These are phyloP conservation scores for Enteromius argenteus DNA, from an alignment of 2,797 vertebrate genomes.

Conservation along the genomic window DNA sequence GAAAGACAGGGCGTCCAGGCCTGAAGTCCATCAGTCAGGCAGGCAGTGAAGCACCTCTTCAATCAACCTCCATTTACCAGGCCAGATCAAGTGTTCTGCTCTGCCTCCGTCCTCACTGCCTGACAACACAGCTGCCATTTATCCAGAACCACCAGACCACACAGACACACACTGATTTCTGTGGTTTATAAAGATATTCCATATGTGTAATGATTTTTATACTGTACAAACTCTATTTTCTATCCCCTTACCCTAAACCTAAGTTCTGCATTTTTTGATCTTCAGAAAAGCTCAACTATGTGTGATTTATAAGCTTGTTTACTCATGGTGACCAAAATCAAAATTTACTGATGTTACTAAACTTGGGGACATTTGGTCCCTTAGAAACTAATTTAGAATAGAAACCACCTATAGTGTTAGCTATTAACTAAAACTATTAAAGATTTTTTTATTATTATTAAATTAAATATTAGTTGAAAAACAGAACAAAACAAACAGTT, in stretches of 20 bases:
- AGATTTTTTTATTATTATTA: too few relatives aligned
- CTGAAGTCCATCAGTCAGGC: slow-evolving; percentile 70
- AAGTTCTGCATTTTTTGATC: not conserved
- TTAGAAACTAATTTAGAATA: not conserved
- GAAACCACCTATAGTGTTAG: not conserved
- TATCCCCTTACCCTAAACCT: not conserved
- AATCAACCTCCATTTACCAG: slow-evolving; percentile 71
- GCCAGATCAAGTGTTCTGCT: slow-evolving; percentile 64
- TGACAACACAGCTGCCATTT: slow-evolving; percentile 67
- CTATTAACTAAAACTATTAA: not conserved
- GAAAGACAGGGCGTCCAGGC: slow-evolving; percentile 55
- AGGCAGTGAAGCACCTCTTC: slow-evolving; percentile 71
- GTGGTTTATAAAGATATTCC: not conserved
- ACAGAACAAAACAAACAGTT: too few relatives aligned
- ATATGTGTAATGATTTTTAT: not conserved
- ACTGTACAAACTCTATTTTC: not conserved
- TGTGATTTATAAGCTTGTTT: not conserved
- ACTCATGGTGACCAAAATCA: not conserved
- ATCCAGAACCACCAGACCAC: slow-evolving; percentile 58
- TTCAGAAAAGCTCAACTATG: not conserved
- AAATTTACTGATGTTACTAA: not conserved
- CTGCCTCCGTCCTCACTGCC: slow-evolving; percentile 59
- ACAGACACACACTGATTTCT: slow-evolving; percentile 18
- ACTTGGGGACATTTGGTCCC: not conserved
- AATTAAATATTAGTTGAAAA: too few relatives aligned